These are phyloP conservation scores for Danio rerio DNA, from an alignment of 2,113 vertebrate genomes.

Conservation along the genomic window GRCz12tu NC_133189.1:41948501-41949000, in stretches of 20 bases:
- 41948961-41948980: constrained; percentile 17
- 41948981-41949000: background rate
- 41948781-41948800: background rate
- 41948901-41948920: constrained; percentile 1
- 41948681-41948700: constrained; percentile 67
- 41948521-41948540: background rate
- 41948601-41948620: background rate
- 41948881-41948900: background rate
- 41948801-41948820: background rate
- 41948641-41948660: constrained; percentile 62
- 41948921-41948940: background rate
- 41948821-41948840: background rate
- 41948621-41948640: constrained; percentile 53
- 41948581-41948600: background rate
- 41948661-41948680: constrained; percentile 74
- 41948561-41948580: background rate
- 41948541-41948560: background rate
- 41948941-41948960: constrained; percentile 18
- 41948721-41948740: constrained; percentile 70
- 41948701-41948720: constrained; percentile 72
- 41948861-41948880: background rate
- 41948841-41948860: background rate
- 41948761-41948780: background rate
- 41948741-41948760: constrained; percentile 65
- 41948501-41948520: background rate